Evolutionary conservation across 1,140 invertebrate genomes (phyloP), one percentile per base, ranked within the genome.

Genomic region (Solen grandis): DNA sequence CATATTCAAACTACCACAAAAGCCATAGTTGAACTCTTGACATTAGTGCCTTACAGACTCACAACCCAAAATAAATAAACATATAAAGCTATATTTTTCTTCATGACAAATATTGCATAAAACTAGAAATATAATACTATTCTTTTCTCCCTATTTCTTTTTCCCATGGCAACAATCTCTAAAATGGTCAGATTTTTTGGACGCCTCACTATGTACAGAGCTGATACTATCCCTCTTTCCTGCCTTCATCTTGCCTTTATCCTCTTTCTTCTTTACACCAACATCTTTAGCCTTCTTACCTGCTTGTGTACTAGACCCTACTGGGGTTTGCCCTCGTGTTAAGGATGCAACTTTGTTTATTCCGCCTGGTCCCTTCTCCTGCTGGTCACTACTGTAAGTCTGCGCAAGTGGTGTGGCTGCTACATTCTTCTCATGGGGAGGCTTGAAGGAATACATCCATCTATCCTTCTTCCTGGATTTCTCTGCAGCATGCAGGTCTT

Each of bases 111-210:
- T n/a, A n/a, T n/a, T n/a, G n/a, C n/a, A n/a, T n/a, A n/a, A n/a
- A n/a, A n/a, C n/a, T n/a, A n/a, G n/a, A n/a, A n/a, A n/a, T n/a
- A n/a, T n/a, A n/a, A n/a, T n/a, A n/a, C n/a, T n/a, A n/a, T n/a
- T n/a, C n/a, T n/a, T n/a, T n/a, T n/a, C n/a, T n/a, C n/a, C n/a
- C 19, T 46, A 46, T 60, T 57, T 78, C n/a, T 52, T 52, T 69
- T 55, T 57, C 22, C 75, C 38, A 60, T 78, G 75, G 41, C 75
- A 78, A 55, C 75, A 78, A 55, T 78, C 75, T 54, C 63, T 41
- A 29, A 78, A 78, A 57, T 69, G 63, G 52, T 68, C 75, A 0
- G 63, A 8, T 36, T 14, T 25, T 31, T 60, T 78, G 27, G 75
- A 29, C 33, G 62, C 22, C 38, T 78, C 75, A 59, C 60, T 65